phyloP scores from a whole-genome alignment of 2,797 vertebrate genomes.

The Trachurus trachurus region DNA sequence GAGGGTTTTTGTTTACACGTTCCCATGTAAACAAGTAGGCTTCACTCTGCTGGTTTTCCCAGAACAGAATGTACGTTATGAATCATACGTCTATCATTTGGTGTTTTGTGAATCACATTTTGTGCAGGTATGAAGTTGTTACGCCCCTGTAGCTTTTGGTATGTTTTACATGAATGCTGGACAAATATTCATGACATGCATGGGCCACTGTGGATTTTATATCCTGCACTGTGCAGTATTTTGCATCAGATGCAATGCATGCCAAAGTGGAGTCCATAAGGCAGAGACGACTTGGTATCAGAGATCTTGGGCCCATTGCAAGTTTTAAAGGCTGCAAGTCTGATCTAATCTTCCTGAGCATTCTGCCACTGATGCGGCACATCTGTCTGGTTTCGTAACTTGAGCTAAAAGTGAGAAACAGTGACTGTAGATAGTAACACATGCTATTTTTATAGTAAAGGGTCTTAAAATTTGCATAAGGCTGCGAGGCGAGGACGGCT shows the following conservation, averaged over 20 bases:
- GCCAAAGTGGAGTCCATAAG: background rate
- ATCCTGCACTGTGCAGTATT: background rate
- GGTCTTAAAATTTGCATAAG: constrained; percentile 39
- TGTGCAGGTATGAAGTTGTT: background rate
- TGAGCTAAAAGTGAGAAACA: constrained; percentile 17
- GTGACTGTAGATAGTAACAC: background rate
- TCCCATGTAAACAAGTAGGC: constrained; percentile 41
- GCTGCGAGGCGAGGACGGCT: constrained; percentile 11
- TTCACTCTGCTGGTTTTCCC: constrained; percentile 36
- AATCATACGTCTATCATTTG: constrained; percentile 37
- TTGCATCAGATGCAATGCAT: background rate
- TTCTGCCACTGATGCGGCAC: background rate
- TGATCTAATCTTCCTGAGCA: background rate
- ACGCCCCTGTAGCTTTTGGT: background rate
- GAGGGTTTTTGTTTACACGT: constrained; percentile 53
- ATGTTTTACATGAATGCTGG: constrained; percentile 1
- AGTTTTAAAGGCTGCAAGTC: background rate
- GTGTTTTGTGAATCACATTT: constrained; percentile 36
- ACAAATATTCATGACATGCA: background rate
- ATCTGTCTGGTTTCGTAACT: constrained; percentile 11
- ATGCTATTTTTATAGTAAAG: constrained; percentile 33
- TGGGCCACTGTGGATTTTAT: background rate
- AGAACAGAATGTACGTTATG: constrained; percentile 44
- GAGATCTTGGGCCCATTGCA: no score
- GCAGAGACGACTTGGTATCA: no score